Percentiles rank a stretch among this genome's conserved stretches.
Evolutionary conservation across 2,797 vertebrate genomes (phyloP).

Genomic region (Hyperoplus immaculatus): DNA sequence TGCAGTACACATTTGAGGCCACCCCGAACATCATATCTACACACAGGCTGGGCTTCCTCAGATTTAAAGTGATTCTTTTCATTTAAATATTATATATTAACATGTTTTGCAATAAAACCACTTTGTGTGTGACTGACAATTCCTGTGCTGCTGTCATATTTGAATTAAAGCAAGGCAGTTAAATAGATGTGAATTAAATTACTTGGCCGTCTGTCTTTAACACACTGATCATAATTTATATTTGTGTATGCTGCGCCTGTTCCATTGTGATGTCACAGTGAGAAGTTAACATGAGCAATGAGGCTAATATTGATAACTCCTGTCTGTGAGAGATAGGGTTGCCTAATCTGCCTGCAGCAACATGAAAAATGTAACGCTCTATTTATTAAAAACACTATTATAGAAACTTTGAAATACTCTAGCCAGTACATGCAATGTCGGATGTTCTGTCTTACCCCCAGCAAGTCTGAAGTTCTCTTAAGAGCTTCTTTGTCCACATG

Average conservation of each 20-base stretch:
- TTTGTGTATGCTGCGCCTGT: not conserved
- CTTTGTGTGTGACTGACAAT: not conserved
- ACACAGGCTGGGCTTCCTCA: not conserved
- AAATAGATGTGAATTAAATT: not conserved
- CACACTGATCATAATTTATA: constrained; percentile 2
- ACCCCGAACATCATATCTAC: constrained; percentile 32
- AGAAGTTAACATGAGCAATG: constrained; percentile 23
- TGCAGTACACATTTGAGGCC: constrained; percentile 25
- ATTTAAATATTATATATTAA: not conserved
- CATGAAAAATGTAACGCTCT: constrained; percentile 6
- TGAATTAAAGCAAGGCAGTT: constrained; percentile 2
- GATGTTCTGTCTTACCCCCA: constrained; percentile 86
- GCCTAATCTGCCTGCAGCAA: not conserved
- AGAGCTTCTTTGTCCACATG: constrained; percentile 89
- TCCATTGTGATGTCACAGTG: constrained; percentile 14
- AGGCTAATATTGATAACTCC: constrained; percentile 23
- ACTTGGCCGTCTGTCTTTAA: constrained; percentile 10
- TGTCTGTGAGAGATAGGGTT: constrained; percentile 30
- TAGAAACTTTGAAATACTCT: not conserved
- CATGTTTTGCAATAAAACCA: not conserved
- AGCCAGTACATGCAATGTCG: not conserved
- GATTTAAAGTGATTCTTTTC: not conserved
- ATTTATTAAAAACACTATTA: constrained; percentile 2
- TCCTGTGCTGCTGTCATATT: not conserved
- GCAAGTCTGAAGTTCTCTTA: constrained; percentile 89